Evolutionary conservation across 2,797 vertebrate species (phyloP), one percentile per base, ranked within the genome.

Genomic region (Labeo calbasu): DNA sequence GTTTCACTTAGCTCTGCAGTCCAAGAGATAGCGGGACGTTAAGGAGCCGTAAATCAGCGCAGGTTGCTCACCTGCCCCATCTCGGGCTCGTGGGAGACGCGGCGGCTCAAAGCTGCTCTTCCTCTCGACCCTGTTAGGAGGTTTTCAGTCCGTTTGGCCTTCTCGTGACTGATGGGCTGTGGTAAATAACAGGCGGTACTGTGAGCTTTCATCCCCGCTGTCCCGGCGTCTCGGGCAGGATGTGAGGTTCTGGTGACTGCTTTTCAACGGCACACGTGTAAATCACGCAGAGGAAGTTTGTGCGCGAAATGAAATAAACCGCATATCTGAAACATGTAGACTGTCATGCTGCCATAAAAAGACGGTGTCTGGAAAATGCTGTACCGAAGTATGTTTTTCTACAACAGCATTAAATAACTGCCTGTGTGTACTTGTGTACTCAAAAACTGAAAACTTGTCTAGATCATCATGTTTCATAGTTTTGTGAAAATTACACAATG

Each of bases 11-110:
- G 86, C 85, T 59, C 82, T 79, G 46, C 46, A 70, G 71, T 87
- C 84, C 80, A 85, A 88, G 85, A 88, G 87, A 88, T 87, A 87
- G 84, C 79, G 25, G 77, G 75, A 84, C 84, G 50, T 88, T 46
- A 46, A 81, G 82, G 77, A 86, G 79, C 70, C 36, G 59, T 90
- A 88, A 89, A 91, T 91, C 87, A 90, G 61, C n/a, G 15, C 87
- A 84, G 89, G 89, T 90, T 90, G 59, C 88, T 89, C 88, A 90
- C 89, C 89, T 91, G 89, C 85, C 84, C 81, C 76, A 3, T 69
- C 76, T 57, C 43, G 6, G 21, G 32, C 86, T 84, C 76, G n/a
- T 5, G 86, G 86, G 81, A 86, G 19, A 51, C 9, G 9, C 77
- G 48, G 65, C 61, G 59, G 70, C 84, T 83, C 68, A 86, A 86